Evolutionary conservation across 2,888 invertebrate genomes (phyloP), one percentile per base, ranked within the genome.

Genomic region (Ptilodon capucinus): DNA sequence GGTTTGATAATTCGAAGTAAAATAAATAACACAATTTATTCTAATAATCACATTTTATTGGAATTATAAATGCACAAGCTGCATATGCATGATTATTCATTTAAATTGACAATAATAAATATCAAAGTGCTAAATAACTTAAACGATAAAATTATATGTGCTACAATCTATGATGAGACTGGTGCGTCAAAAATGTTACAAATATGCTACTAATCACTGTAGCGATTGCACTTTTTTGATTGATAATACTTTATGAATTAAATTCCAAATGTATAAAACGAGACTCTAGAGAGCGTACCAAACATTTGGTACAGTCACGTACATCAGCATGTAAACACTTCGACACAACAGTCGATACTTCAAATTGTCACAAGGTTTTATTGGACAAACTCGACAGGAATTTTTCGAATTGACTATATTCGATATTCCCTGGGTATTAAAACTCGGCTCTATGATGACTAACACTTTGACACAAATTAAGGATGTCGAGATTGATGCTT

Each of bases 11-110:
- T 4, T 32, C 39, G 44, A 40, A 44, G 25, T 50, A 25, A 48
- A 62, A 57, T 64, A 72, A 76, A 79, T 60, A 64, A 71, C 62
- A 55, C 52, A 36, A 23, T 32, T 46, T 60, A 61, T 76, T 80
- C 79, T 87, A 86, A 76, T 88, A 89, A 89, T 91, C 82, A 89
- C 81, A 86, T 77, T 91, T 89, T 90, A 89, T 74, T 90, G 84
- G 86, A 88, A 88, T 89, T 81, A 86, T 84, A 88, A 86, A 89
- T 81, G 86, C 87, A 83, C 71, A 88, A 88, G 87, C 88, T 80
- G 84, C 81, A 73, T 69, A 81, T 76, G 83, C 85, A 86, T 84
- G 75, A 81, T 83, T 81, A 82, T 80, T 81, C n/a, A n/a, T 68
- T 76, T 76, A 39, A 39, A 13, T 79, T 74, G 70, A 84, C 75